Percentiles rank a stretch among this genome's conserved stretches.
Evolutionary conservation across 35 echinoderm and acorn worm species (phyloP).

Genomic region (Ptychodera flava): DNA sequence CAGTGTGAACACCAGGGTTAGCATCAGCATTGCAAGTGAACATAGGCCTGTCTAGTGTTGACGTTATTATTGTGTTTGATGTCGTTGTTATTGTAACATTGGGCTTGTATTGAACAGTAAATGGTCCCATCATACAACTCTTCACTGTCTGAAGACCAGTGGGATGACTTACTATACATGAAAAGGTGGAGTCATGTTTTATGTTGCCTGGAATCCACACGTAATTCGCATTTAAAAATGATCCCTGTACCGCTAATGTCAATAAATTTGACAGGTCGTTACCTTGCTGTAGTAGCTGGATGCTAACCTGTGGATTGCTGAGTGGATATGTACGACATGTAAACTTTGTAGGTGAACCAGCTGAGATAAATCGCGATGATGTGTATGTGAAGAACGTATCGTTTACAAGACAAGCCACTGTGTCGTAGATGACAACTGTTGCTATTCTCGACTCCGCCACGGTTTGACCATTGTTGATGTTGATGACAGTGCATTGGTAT

Average conservation of each 20-base stretch:
- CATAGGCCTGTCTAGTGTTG: not conserved
- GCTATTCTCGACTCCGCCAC: no score
- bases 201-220: not conserved
- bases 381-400: no score
- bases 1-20: not conserved
- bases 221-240: no score
- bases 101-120: not conserved
- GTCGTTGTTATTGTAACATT: not conserved
- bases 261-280: no score
- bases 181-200: not conserved
- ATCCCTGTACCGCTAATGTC: no score
- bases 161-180: not conserved
- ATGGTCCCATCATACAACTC: not conserved
- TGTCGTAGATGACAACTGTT: no score
- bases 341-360: not conserved
- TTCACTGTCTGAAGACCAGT: not conserved
- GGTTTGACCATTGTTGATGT: no score
- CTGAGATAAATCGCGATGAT: no score
- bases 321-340: not conserved
- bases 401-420: not conserved
- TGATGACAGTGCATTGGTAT: not conserved
- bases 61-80: not conserved
- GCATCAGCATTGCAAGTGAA: not conserved
- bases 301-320: not conserved
- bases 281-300: not conserved